Evolutionary conservation across 2,888 invertebrate genomes (phyloP).

Genomic region (Agrochola circellaris): DNA sequence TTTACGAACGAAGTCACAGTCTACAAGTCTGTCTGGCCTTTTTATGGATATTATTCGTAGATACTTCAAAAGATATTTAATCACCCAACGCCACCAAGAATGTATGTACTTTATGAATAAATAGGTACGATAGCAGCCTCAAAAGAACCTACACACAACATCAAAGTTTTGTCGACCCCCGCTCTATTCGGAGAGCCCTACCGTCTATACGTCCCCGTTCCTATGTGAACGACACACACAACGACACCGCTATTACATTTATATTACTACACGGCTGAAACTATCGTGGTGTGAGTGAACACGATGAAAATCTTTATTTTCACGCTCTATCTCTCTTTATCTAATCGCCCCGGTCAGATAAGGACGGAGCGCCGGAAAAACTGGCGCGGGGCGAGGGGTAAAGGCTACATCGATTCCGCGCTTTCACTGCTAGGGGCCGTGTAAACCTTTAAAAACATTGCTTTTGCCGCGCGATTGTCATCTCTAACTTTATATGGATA

Average conservation of each 20-base stretch:
- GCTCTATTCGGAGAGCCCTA: conserved; percentile 84
- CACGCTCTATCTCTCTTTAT: conserved; percentile 91
- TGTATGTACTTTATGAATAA: conserved; percentile 74
- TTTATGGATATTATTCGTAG: conserved; percentile 14
- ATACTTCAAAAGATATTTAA: conserved; percentile 44
- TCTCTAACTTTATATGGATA: conserved; percentile 86
- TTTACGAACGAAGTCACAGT: neutral
- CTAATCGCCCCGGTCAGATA: conserved; percentile 90
- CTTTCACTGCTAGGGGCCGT: conserved; percentile 91
- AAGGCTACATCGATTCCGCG: conserved; percentile 91
- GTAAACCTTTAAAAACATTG: conserved; percentile 90
- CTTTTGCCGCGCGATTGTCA: conserved; percentile 88
- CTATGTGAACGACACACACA: conserved; percentile 82
- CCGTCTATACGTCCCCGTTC: conserved; percentile 77
- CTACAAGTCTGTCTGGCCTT: conserved; percentile 5
- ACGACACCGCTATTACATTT: conserved; percentile 78
- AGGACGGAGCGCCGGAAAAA: conserved; percentile 91
- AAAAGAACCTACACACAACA: conserved; percentile 78
- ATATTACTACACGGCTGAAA: conserved; percentile 81
- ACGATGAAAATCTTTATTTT: conserved; percentile 91
- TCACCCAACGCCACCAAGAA: conserved; percentile 38
- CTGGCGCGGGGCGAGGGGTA: conserved; percentile 90
- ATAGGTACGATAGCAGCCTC: conserved; percentile 75
- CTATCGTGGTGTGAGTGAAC: conserved; percentile 88
- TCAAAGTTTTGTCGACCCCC: conserved; percentile 85